Evolutionary conservation across 2,797 vertebrate genomes (phyloP).

Genomic region (Squalus acanthias): DNA sequence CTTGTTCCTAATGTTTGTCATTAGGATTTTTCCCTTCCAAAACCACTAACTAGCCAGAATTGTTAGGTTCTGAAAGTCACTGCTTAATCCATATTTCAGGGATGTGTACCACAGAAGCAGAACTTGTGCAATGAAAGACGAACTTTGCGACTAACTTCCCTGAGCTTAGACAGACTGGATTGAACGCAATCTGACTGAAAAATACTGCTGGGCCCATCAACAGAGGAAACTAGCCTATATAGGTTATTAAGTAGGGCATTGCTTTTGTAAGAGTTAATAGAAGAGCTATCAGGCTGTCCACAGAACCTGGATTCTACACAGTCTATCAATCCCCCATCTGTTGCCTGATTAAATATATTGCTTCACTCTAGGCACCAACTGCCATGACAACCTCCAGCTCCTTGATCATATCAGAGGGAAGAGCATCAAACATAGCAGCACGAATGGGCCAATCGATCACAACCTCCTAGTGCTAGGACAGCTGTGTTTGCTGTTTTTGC

Average conservation of each 20-base stretch:
- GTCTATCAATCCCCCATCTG: slow-evolving; percentile 55
- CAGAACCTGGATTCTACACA: slow-evolving; percentile 46
- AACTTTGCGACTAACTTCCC: not conserved
- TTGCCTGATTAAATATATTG: slow-evolving; percentile 55
- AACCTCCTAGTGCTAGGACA: slow-evolving; percentile 35
- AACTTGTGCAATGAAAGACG: not conserved
- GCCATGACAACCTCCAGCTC: slow-evolving; percentile 49
- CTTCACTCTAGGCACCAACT: slow-evolving; percentile 45
- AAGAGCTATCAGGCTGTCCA: slow-evolving; percentile 32
- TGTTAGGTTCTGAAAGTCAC: not conserved
- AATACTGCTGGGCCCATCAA: not conserved
- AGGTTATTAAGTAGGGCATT: slow-evolving; percentile 30
- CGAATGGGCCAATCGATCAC: slow-evolving; percentile 46
- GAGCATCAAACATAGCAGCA: slow-evolving; percentile 48
- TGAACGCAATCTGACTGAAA: not conserved
- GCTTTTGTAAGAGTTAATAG: slow-evolving; percentile 32
- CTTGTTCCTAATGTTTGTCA: not conserved
- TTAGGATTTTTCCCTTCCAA: not conserved
- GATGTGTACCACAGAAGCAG: not conserved
- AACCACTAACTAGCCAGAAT: not conserved
- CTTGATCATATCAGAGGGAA: slow-evolving; percentile 53
- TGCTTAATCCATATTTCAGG: not conserved
- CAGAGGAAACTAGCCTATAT: not conserved
- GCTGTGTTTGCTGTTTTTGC: slow-evolving; percentile 45
- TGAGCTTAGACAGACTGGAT: not conserved